phyloP scores from a whole-genome alignment of 1,140 invertebrate species.

The Platorchestia sp. region DNA sequence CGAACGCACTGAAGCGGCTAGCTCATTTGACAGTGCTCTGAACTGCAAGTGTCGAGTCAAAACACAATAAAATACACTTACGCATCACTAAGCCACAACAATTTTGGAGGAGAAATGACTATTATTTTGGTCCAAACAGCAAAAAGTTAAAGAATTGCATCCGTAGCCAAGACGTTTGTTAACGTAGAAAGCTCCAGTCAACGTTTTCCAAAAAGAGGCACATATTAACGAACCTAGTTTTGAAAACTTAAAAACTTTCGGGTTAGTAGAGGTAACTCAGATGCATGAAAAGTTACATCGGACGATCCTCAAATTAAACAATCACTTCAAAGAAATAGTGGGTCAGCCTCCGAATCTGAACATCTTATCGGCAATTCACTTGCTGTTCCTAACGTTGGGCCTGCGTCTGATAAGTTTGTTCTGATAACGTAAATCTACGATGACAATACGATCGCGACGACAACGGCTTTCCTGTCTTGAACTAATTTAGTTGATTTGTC shows the following conservation, averaged over 20 bases:
- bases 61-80: too few species aligned
- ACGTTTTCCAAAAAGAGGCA: not conserved
- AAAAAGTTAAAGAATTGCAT: too few species aligned
- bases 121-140: too few species aligned
- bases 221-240: not conserved
- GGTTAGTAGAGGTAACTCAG: not conserved
- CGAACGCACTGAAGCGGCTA: too few species aligned
- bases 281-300: not conserved
- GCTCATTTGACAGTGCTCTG: too few species aligned
- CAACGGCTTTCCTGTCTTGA: not conserved
- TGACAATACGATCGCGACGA: not conserved
- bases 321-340: not conserved
- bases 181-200: not conserved
- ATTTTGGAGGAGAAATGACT: too few species aligned
- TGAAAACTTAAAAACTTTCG: not conserved
- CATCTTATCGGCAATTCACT: not conserved
- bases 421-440: conserved; percentile 26
- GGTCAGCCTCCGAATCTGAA: not conserved
- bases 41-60: too few species aligned
- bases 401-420: not conserved
- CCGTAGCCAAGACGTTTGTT: too few species aligned
- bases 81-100: too few species aligned
- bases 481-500: conserved; percentile 52
- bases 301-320: not conserved
- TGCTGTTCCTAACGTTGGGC: not conserved